Base-by-base conservation (phyloP, 1,140 invertebrate species). In the Drosophila dunni region DNA sequence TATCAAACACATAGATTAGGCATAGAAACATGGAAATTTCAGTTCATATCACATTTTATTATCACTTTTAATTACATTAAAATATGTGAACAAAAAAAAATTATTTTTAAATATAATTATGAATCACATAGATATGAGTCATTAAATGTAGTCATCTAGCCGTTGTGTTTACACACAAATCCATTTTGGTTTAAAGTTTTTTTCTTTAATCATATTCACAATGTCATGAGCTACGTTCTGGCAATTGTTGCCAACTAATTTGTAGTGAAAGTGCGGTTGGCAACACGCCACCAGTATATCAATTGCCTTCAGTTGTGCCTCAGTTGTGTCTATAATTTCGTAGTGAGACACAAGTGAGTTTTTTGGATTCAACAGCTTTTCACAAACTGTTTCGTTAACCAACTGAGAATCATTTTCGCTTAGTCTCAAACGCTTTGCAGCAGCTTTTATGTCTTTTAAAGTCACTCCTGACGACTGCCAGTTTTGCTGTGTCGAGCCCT, bases 231-330 rank as follows among this genome's bases (percentile, higher is more conserved):
- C 58, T 2, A 61, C 15, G 20, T 46, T 61, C 10, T 61, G 44
- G 11, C 58, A 61, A 61, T 48, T 61, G 58, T 61, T 61, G 44
- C 58, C 58, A 36, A 61, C 15, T 17, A 48, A 17, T 36, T 61
- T 61, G 13, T 48, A 48, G 5, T 60, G 57, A 29, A 20, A 61
- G 11, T 61, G 13, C 0, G 29, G 3, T 10, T 61, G 44, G 29
- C 15, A 48, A 4, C 29, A 10, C 44, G n/a, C 11, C 0, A 36
- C 2, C 0, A 48, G 15, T 7, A 7, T 6, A 17, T 34, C 42
- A 13, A 60, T 45, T 2, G 42, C 57, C 13, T 29, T 2, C 4
- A 60, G 57, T 8, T 60, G 57, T 9, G 24, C 3, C 10, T 60
- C 42, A 7, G 42, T 60, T 3, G 46, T 8, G 0, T 3, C 7